phyloP scores from a whole-genome alignment of 2,888 invertebrate species.

The Caenorhabditis sp. region DNA sequence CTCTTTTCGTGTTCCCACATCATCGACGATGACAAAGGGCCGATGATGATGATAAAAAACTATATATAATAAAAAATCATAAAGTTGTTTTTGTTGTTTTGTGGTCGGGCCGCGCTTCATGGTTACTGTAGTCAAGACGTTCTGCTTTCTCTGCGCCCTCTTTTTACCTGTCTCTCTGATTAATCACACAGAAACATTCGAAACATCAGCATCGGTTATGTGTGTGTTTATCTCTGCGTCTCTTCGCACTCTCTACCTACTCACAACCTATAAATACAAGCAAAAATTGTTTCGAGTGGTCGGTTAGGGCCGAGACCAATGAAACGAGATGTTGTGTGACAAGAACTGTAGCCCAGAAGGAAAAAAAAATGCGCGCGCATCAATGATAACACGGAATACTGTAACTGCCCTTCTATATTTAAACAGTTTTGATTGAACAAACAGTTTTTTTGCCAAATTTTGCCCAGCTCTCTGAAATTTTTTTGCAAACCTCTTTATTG shows the following conservation, averaged over 20 bases:
- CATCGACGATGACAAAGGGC: background rate
- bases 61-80: background rate
- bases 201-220: slow-evolving; percentile 4
- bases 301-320: background rate
- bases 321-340: background rate
- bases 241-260: background rate
- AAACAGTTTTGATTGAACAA: background rate
- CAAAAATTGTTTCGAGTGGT: slow-evolving; percentile 1
- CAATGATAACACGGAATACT: no score
- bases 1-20: background rate
- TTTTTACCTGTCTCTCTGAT: slow-evolving; percentile 5
- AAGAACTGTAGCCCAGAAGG: no score
- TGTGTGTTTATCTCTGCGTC: slow-evolving; percentile 1
- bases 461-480: background rate
- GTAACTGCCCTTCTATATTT: background rate
- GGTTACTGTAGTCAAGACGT: background rate
- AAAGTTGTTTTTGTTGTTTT: background rate
- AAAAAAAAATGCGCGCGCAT: no score
- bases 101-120: background rate
- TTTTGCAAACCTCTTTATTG: background rate
- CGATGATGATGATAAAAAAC: background rate
- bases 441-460: background rate
- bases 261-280: slow-evolving; percentile 2
- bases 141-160: background rate
- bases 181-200: background rate